Conservation (phyloP, 2,888 invertebrate genomes). For the Callimorpha dominula region DNA sequence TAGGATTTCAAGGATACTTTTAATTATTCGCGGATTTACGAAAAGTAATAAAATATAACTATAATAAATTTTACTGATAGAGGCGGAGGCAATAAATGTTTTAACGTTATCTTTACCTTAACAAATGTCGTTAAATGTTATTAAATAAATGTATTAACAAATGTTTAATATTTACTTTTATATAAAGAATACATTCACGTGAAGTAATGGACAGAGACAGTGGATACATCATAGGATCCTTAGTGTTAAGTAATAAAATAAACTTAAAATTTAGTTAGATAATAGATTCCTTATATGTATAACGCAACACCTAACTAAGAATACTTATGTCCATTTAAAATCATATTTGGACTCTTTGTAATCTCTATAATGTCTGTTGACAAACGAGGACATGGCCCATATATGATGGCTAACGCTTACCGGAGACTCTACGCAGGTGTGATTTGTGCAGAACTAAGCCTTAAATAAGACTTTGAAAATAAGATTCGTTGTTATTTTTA, state of each 20-base stretch:
- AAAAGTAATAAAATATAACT: slow-evolving; percentile 29
- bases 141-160: slow-evolving; percentile 13
- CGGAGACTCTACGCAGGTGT: no score
- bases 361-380: no score
- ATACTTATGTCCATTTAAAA: background rate
- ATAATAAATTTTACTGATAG: slow-evolving; percentile 29
- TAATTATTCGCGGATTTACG: slow-evolving; percentile 21
- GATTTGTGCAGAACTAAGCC: no score
- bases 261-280: background rate
- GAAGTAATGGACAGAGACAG: no score
- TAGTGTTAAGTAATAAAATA: no score
- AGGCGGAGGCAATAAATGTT: slow-evolving; percentile 29
- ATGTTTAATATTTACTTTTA: background rate
- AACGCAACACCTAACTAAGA: background rate
- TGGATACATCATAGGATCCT: no score
- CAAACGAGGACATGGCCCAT: no score
- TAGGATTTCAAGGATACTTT: no score
- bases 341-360: background rate
- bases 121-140: slow-evolving; percentile 20
- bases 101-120: slow-evolving; percentile 27
- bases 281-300: no score
- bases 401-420: no score
- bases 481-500: no score
- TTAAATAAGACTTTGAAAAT: no score
- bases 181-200: background rate